phyloP scores from a whole-genome alignment of 1,140 invertebrate genomes.

The Drosophila kepulauana region DNA sequence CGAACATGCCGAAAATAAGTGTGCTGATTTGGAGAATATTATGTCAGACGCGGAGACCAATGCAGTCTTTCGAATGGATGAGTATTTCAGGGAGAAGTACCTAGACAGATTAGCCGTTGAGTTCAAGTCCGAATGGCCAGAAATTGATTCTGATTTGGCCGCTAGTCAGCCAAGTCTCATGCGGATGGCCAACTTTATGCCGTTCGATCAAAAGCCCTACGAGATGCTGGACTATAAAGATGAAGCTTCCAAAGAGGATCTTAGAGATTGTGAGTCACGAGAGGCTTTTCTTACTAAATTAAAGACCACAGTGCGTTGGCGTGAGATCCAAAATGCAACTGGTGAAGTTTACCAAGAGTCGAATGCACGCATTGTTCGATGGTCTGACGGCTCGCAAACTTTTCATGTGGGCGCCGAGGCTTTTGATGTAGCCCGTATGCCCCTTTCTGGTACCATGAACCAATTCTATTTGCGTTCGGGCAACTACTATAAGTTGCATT shows the following conservation, averaged over 20 bases:
- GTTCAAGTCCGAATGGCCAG: slow-evolving; percentile 41
- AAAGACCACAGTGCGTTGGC: slow-evolving; percentile 56
- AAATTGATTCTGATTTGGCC: background rate
- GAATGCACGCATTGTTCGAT: slow-evolving; percentile 52
- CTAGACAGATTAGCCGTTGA: slow-evolving; percentile 26
- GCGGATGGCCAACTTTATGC: slow-evolving; percentile 46
- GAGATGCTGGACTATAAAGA: background rate
- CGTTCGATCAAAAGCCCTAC: slow-evolving; percentile 22
- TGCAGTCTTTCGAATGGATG: background rate
- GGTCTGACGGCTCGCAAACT: slow-evolving; percentile 60
- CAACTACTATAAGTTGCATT: slow-evolving; percentile 40
- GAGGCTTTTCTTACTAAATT: slow-evolving; percentile 34
- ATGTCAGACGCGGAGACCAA: background rate
- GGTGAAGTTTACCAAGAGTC: slow-evolving; percentile 43
- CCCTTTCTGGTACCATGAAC: slow-evolving; percentile 10
- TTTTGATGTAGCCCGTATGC: slow-evolving; percentile 52
- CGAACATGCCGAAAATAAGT: background rate
- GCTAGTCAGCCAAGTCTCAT: slow-evolving; percentile 17
- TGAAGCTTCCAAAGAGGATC: slow-evolving; percentile 15
- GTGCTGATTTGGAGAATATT: background rate
- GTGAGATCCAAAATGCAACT: slow-evolving; percentile 8
- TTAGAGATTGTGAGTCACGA: slow-evolving; percentile 28
- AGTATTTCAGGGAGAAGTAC: slow-evolving; percentile 4
- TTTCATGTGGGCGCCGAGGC: slow-evolving; percentile 60
- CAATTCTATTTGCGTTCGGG: slow-evolving; percentile 39